Evolutionary conservation across 2,113 vertebrate genomes (phyloP).

Genomic region (Crotalus tigris): DNA sequence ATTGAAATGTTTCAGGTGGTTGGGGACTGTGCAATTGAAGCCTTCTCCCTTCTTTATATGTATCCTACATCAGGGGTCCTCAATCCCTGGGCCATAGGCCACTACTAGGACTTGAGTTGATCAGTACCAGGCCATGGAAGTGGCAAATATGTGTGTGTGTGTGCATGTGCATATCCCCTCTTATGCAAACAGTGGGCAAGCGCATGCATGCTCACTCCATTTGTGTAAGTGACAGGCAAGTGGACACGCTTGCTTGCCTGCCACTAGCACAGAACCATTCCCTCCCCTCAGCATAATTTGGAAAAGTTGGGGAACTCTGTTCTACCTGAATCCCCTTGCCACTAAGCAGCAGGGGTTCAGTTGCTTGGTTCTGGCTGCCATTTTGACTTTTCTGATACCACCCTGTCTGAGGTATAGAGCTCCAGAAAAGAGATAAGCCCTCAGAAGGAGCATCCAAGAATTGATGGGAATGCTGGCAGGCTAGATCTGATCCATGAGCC

Average conservation of each 20-base stretch:
- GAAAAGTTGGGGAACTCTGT: not conserved
- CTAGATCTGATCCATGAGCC: not conserved
- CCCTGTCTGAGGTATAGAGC: not conserved
- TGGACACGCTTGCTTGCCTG: no score
- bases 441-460: not conserved
- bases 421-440: not conserved
- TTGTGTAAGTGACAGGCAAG: no score
- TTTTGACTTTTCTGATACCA: not conserved
- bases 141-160: not conserved
- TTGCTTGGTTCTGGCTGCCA: not conserved
- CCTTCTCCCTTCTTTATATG: not conserved
- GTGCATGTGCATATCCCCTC: not conserved
- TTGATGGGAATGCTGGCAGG: not conserved
- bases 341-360: not conserved
- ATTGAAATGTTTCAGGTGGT: not conserved
- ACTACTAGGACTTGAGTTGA: not conserved
- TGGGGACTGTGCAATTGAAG: not conserved
- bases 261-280: not conserved
- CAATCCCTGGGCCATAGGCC: no score
- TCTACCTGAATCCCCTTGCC: not conserved
- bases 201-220: no score
- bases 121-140: not conserved
- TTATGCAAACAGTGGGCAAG: no score
- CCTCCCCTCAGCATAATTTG: not conserved
- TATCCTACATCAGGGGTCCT: not conserved